Conservation (phyloP, 2,888 invertebrate genomes). For the Schrankia costaestrigalis region DNA sequence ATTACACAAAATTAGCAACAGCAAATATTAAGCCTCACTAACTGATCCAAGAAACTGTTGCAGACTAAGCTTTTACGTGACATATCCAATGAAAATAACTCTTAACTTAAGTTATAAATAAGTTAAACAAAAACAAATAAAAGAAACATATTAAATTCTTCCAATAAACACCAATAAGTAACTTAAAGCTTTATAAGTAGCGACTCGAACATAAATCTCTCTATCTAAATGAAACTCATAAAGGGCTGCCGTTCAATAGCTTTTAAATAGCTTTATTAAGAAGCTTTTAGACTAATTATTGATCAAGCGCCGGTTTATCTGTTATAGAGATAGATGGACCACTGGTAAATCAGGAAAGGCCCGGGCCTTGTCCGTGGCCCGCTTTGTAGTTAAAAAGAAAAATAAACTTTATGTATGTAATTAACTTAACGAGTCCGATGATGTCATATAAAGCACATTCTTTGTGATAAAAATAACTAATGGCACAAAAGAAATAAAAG, state of each 20-base stretch:
- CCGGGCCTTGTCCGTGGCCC: slow-evolving; percentile 42
- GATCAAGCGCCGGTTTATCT: slow-evolving; percentile 48
- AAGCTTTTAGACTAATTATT: slow-evolving; percentile 61
- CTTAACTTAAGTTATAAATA: no score
- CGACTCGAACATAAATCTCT: slow-evolving; percentile 41
- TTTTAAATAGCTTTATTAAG: slow-evolving; percentile 60
- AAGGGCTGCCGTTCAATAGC: slow-evolving; percentile 52
- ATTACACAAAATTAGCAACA: no score
- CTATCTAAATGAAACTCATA: slow-evolving; percentile 58
- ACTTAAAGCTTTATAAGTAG: slow-evolving; percentile 22
- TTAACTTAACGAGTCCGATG: slow-evolving; percentile 51
- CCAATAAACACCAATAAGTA: slow-evolving; percentile 23
- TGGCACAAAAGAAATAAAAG: no score
- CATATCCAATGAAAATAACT: no score
- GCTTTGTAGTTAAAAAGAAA: no score
- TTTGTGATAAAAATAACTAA: no score
- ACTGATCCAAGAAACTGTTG: no score
- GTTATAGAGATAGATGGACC: slow-evolving; percentile 41
- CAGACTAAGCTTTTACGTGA: no score
- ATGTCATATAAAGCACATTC: slow-evolving; percentile 56
- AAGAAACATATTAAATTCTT: slow-evolving; percentile 15
- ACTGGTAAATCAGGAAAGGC: slow-evolving; percentile 54
- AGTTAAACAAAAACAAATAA: slow-evolving; percentile 5
- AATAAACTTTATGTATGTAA: slow-evolving; percentile 38
- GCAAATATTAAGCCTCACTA: no score